A percentile compares a stretch with the other conserved stretches of the same genome.
Conservation (phyloP, 2,888 invertebrate species). For the Cheilosia grossa region DNA sequence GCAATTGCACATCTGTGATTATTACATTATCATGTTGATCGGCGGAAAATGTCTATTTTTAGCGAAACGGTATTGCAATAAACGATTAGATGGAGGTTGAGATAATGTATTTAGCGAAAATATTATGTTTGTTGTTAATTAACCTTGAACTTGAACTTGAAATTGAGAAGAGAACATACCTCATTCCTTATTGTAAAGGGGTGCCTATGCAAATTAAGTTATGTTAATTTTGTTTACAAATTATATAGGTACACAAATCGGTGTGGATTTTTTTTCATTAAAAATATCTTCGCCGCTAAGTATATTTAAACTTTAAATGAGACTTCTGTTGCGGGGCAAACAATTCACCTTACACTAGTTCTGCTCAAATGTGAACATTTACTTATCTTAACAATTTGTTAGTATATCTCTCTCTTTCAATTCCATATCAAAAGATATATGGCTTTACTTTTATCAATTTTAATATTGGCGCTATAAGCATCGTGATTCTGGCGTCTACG, state of each 20-base stretch:
- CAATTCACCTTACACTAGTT: neutral
- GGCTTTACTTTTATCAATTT: too few relatives aligned
- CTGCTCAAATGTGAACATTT: too few relatives aligned
- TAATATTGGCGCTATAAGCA: too few relatives aligned
- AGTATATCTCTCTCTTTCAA: too few relatives aligned
- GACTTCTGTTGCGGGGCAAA: neutral
- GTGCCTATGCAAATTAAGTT: too few relatives aligned
- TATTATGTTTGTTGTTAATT: constrained; percentile 10
- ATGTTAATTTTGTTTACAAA: too few relatives aligned
- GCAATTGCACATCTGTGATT: too few relatives aligned
- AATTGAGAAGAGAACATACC: neutral
- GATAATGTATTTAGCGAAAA: neutral
- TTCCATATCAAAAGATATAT: too few relatives aligned
- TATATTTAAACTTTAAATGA: neutral
- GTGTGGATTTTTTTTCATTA: neutral
- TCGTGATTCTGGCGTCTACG: too few relatives aligned
- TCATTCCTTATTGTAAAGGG: too few relatives aligned
- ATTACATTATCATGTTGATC: constrained; percentile 23
- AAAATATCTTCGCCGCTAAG: neutral
- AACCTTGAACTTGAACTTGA: constrained; percentile 28
- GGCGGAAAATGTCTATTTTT: constrained; percentile 8
- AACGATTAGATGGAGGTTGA: neutral
- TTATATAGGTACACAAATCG: neutral
- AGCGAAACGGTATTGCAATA: neutral
- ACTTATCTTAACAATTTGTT: too few relatives aligned